Evolutionary conservation across 2,113 vertebrate species (phyloP).

Genomic region (Gasterosteus nipponicus): DNA sequence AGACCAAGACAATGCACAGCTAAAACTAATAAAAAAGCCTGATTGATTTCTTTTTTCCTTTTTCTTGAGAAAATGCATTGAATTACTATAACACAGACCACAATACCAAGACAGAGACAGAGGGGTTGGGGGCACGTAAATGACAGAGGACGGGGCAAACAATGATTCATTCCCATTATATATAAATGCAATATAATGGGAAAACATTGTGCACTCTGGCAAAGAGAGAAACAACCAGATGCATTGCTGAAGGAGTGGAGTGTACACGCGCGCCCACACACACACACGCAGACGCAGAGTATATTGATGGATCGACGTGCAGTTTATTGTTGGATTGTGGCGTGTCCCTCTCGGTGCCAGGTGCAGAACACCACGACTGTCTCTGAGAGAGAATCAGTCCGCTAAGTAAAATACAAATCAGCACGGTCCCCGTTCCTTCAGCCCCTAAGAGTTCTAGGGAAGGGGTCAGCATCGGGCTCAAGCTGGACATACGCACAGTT

Average conservation of each 20-base stretch:
- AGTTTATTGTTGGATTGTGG: conserved; percentile 31
- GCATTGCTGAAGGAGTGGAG: neutral
- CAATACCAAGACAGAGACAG: conserved; percentile 18
- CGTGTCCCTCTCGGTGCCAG: conserved; percentile 39
- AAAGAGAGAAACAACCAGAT: neutral
- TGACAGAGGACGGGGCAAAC: neutral
- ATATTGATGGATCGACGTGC: conserved; percentile 17
- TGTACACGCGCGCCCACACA: neutral
- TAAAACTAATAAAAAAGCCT: neutral
- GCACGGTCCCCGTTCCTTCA: conserved; percentile 4
- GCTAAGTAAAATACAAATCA: conserved; percentile 10
- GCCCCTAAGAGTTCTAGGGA: conserved; percentile 32
- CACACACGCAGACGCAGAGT: neutral
- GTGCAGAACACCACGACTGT: conserved; percentile 38
- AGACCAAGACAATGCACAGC: neutral
- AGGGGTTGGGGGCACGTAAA: conserved; percentile 1
- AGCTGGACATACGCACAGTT: conserved; percentile 38
- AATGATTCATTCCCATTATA: conserved; percentile 20
- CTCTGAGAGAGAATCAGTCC: conserved; percentile 41
- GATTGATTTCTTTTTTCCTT: neutral
- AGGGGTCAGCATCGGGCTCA: conserved; percentile 3
- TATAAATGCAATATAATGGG: conserved; percentile 22
- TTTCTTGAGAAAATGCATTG: neutral
- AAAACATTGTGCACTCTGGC: conserved; percentile 4
- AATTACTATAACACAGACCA: neutral